phyloP scores from a whole-genome alignment of 2,888 invertebrate genomes.

The Callyntrura sp. region DNA sequence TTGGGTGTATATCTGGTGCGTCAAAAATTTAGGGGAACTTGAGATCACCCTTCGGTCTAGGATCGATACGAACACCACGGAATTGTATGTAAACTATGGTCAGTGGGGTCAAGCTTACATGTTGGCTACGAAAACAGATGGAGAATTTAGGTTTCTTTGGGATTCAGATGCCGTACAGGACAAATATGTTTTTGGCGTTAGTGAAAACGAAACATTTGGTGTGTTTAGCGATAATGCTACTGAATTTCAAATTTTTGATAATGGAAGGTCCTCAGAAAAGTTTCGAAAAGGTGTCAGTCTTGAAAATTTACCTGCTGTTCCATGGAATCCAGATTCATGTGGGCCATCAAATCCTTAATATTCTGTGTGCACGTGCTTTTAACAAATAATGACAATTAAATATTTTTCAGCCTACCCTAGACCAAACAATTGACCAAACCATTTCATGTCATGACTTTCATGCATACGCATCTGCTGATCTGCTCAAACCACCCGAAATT shows the following conservation, averaged over 20 bases:
- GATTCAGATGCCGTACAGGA: slow-evolving; percentile 52
- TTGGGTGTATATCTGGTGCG: too few relatives aligned
- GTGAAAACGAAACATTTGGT: not conserved
- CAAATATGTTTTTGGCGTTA: not conserved
- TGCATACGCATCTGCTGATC: not conserved
- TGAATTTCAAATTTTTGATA: not conserved
- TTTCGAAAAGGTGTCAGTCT: slow-evolving; percentile 38
- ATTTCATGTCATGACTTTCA: too few relatives aligned
- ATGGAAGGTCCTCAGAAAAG: not conserved
- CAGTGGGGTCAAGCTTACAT: slow-evolving; percentile 50
- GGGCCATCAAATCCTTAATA: slow-evolving; percentile 31
- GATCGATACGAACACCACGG: slow-evolving; percentile 38
- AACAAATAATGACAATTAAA: too few relatives aligned
- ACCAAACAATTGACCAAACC: too few relatives aligned
- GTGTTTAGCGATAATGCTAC: slow-evolving; percentile 36
- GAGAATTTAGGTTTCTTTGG: slow-evolving; percentile 14
- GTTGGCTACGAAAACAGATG: not conserved
- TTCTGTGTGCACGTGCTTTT: too few relatives aligned
- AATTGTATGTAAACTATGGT: slow-evolving; percentile 57
- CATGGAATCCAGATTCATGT: slow-evolving; percentile 57
- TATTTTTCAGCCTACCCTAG: too few relatives aligned
- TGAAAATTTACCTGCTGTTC: slow-evolving; percentile 32
- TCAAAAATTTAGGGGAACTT: slow-evolving; percentile 23
- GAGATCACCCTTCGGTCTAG: not conserved
- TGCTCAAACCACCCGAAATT: not conserved